Evolutionary conservation across 64 coral and sea anemone species (phyloP), one percentile per base, ranked within the genome.

Genomic region (Porites australiensis): DNA sequence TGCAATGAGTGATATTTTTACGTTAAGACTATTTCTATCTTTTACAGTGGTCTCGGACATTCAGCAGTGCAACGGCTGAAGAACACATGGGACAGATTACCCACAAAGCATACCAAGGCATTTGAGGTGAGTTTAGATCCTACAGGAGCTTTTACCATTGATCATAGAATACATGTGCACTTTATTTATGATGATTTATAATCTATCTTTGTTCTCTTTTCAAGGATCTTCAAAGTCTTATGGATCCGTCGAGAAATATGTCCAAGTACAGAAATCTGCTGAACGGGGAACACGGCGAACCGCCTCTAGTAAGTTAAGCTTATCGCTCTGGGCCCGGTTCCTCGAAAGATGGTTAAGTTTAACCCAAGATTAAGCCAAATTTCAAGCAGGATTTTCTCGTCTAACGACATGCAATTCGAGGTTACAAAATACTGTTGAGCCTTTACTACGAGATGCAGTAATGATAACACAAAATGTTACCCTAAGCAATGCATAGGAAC

Each of bases 181-280:
- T 64, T 44, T 51, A 9, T 15, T 8, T 20, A 22, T n/a, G 16
- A 19, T 2, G 73, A 71, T 3, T 82, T 22, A 74, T n/a, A 8
- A 21, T 54, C 10, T 22, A 23, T 70, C 64, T 70, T 13, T 54
- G 77, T 63, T 16, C 5, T 57, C 45, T 54, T 18, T 77, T 20
- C 15, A 45, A 99, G 98, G 98, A 99, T 88, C 83, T 99, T 50
- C 87, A 99, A 55, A 91, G 90, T 77, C 86, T 99, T 4, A 99
- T 99, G 98, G 98, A 99, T 89, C 98, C 98, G 16, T 99, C 98
- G 13, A 87, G 98, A 47, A 99, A 92, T 68, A 99, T 99, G 98
- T 99, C 94, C 77, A 96, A 99, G 50, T 99, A 96, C 63, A 90
- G 98, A 8, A 99, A 88, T 82, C 69, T 99, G n/a, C 77, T 99